Percentiles rank a stretch among this genome's conserved stretches.
Conservation (phyloP, 1,140 invertebrate genomes). For the Drosophila busckii region DNA sequence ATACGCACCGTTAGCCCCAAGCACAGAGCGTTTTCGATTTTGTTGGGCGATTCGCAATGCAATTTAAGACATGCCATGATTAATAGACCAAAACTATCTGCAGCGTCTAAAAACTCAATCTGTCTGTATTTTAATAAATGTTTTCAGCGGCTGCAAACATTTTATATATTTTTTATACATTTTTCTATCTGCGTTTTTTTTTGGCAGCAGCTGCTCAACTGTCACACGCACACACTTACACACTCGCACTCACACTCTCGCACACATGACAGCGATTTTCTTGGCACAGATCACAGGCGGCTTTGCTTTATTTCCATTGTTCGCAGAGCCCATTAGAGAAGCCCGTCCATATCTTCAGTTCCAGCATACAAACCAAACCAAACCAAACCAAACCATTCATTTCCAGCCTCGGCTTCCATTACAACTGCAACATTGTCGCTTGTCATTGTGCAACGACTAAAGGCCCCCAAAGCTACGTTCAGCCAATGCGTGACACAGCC, state of each 20-base stretch:
- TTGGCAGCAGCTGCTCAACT: conserved; percentile 2
- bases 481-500: no score
- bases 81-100: conserved; percentile 32
- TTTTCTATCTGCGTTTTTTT: conserved; percentile 3
- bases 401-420: conserved; percentile 24
- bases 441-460: conserved; percentile 43
- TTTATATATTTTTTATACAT: no score
- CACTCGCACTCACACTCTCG: no score
- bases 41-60: conserved; percentile 44
- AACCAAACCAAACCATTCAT: no score
- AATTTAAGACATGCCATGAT: conserved; percentile 46
- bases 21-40: no score
- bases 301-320: conserved; percentile 5
- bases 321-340: neutral
- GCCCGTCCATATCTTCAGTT: no score
- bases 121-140: conserved; percentile 44
- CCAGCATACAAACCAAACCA: no score
- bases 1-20: conserved; percentile 8
- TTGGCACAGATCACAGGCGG: conserved; percentile 25
- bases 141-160: conserved; percentile 42
- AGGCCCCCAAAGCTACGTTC: no score
- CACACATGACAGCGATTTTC: conserved; percentile 6
- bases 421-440: conserved; percentile 53
- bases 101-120: conserved; percentile 1
- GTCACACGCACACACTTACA: conserved; percentile 1